Base-by-base conservation (phyloP, 35 echinoderm and acorn worm species). In the Chiridota heheva region DNA sequence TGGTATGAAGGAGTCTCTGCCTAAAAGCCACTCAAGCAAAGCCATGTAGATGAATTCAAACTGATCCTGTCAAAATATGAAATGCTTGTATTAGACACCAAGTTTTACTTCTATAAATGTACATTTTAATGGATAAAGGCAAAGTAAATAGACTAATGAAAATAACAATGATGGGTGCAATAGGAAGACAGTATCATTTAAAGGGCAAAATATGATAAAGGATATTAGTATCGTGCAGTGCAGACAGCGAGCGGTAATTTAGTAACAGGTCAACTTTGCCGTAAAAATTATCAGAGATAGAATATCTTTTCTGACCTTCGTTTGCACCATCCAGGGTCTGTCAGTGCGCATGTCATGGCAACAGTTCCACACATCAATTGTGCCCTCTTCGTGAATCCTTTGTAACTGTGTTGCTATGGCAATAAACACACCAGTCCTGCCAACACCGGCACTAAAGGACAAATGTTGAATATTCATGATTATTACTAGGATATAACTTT, bases 311-410 rank as follows among this genome's bases (percentile, higher is more conserved):
- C 75, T 59, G 38, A 78, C 75, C 38, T 60, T 57, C 25, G 75
- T 78, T 24, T 78, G 75, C 27, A 78, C 75, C 75, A 78, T 78
- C 75, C 75, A 78, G n/a, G 75, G 58, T 61, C 75, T 58, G 35
- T 62, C 62, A 16, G 75, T 40, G 24, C 75, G 40, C 75, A 78
- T 78, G 34, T 78, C 75, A 40, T 78, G 75, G 34, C 75, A 78
- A 42, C 75, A 78, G 18, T 78, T 58, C 38, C 58, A 78, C 3
- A 78, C 42, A 28, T 78, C 62, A 6, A 78, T 27, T 17, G 27
- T 34, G 8, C 62, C 33, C 2, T 78, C 53, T n/a, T 60, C 62
- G 7, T 25, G 2, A 22, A 78, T 15, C 53, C 58, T 58, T 42
- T 42, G 58, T 10, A 78, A 58, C 62, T 78, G 53, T 36, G 51